phyloP scores from a whole-genome alignment of 1,140 invertebrate species.

The Luehdorfia chinensis region DNA sequence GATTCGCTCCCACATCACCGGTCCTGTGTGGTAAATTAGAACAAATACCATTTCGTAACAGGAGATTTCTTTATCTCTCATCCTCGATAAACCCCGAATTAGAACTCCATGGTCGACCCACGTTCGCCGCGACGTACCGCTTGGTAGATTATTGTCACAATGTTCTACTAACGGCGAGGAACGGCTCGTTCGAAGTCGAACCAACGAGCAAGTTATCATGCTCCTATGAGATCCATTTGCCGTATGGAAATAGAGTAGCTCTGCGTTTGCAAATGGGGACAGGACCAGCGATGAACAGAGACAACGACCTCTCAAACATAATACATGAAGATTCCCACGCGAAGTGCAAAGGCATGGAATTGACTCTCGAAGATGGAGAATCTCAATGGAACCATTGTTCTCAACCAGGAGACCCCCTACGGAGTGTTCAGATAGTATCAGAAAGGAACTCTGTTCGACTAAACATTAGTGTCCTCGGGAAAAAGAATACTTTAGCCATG shows the following conservation, averaged over 20 bases:
- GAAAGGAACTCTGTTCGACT: slow-evolving; percentile 76
- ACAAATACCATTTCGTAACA: slow-evolving; percentile 76
- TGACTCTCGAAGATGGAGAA: slow-evolving; percentile 76
- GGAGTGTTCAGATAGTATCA: slow-evolving; percentile 78
- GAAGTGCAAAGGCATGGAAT: slow-evolving; percentile 74
- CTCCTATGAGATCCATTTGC: slow-evolving; percentile 80
- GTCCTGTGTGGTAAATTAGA: slow-evolving; percentile 81
- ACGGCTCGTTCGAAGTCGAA: slow-evolving; percentile 79
- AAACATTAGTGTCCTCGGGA: slow-evolving; percentile 56
- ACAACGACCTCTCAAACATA: slow-evolving; percentile 46
- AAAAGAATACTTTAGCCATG: slow-evolving; percentile 57
- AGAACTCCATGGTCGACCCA: slow-evolving; percentile 77
- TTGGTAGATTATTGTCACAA: slow-evolving; percentile 82
- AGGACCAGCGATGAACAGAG: slow-evolving; percentile 40
- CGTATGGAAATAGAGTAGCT: slow-evolving; percentile 80
- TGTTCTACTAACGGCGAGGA: slow-evolving; percentile 78
- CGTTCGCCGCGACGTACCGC: slow-evolving; percentile 79
- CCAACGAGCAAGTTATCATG: slow-evolving; percentile 77
- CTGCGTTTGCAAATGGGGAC: slow-evolving; percentile 77
- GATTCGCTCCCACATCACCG: slow-evolving; percentile 68
- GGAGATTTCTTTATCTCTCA: slow-evolving; percentile 77
- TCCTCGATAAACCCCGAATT: slow-evolving; percentile 59
- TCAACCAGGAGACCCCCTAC: slow-evolving; percentile 72
- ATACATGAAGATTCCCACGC: slow-evolving; percentile 51
- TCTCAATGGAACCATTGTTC: slow-evolving; percentile 79